Evolutionary conservation across 1,140 invertebrate species (phyloP).

Genomic region (Drosophila burlai): DNA sequence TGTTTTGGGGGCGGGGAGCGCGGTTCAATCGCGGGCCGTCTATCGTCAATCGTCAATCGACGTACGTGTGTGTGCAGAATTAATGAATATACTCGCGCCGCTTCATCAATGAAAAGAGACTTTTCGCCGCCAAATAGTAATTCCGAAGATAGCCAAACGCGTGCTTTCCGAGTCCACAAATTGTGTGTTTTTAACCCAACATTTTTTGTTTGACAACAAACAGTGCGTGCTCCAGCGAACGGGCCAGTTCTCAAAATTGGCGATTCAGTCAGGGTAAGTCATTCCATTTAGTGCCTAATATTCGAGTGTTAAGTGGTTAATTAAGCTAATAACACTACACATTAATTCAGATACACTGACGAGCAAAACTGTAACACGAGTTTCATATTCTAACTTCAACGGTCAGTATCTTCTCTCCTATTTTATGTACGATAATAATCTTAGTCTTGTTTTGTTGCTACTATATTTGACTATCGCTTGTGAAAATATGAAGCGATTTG

Average conservation of each 20-base stretch:
- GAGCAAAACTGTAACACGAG: no score
- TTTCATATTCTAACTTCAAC: no score
- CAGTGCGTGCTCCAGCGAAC: constrained; percentile 21
- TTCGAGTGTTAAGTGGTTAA: constrained; percentile 5
- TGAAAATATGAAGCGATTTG: no score
- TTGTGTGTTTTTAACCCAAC: constrained; percentile 31
- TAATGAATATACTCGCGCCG: constrained; percentile 57
- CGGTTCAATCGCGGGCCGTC: constrained; percentile 28
- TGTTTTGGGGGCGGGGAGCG: constrained; percentile 43
- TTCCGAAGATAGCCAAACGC: constrained; percentile 13
- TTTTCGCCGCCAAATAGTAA: constrained; percentile 29
- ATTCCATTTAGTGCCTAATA: constrained; percentile 1
- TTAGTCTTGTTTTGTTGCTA: no score
- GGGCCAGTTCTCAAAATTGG: constrained; percentile 1
- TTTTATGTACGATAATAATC: no score
- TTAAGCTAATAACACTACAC: constrained; percentile 13
- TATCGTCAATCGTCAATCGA: constrained; percentile 6
- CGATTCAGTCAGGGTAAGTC: constrained; percentile 26
- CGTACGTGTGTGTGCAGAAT: constrained; percentile 60
- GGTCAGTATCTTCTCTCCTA: no score
- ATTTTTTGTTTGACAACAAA: constrained; percentile 34
- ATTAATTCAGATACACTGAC: not conserved
- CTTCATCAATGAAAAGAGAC: constrained; percentile 57
- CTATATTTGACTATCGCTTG: no score
- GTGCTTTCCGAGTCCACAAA: constrained; percentile 11